Conservation (phyloP, 2,113 vertebrate genomes). For the Elaphurus davidianus region DNA sequence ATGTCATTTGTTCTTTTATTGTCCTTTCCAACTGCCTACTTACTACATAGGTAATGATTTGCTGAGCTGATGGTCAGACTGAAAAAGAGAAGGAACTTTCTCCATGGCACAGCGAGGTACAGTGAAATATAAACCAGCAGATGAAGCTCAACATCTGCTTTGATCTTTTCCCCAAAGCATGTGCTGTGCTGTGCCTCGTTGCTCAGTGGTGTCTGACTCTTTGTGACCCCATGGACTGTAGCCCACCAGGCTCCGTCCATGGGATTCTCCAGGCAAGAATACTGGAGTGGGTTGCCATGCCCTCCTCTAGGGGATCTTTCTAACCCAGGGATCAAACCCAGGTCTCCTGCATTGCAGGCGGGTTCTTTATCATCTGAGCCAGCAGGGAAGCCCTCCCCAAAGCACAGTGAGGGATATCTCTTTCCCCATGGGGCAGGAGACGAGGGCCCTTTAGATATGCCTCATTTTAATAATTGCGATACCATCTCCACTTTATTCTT, state of each 20-base stretch:
- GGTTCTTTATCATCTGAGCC: not conserved
- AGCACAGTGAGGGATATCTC: not conserved
- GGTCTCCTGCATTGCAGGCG: not conserved
- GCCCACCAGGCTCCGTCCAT: not conserved
- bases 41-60: not conserved
- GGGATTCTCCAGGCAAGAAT: not conserved
- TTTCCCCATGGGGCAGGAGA: not conserved
- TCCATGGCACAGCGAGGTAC: not conserved
- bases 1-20: not conserved
- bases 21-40: not conserved
- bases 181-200: not conserved
- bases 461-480: not conserved
- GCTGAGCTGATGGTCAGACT: not conserved
- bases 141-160: not conserved
- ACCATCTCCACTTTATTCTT: not conserved
- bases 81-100: not conserved
- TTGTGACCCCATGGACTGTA: not conserved
- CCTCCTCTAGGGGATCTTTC: not conserved
- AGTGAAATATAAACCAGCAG: not conserved
- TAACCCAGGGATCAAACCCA: not conserved
- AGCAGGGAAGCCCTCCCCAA: not conserved
- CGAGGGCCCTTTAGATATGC: no score
- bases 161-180: not conserved
- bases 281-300: not conserved
- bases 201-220: fast-evolving